Evolutionary conservation across 2,797 vertebrate genomes (phyloP).

Genomic region (Melanitta fusca): DNA sequence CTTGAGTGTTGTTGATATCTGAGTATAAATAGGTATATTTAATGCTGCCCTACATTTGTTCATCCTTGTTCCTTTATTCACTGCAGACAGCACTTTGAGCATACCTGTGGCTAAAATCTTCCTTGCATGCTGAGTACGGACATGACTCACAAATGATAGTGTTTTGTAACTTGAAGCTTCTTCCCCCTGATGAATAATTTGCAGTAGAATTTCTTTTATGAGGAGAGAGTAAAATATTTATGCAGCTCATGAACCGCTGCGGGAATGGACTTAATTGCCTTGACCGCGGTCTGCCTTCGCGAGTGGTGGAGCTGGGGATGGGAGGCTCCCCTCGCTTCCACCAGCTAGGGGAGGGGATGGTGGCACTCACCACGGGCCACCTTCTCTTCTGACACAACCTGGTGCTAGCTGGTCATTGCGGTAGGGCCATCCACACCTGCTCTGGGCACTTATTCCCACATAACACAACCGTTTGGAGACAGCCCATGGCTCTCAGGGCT

Average conservation of each 20-base stretch:
- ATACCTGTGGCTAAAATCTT: not conserved
- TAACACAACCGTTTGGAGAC: fast-evolving
- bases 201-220: not conserved
- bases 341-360: fast-evolving
- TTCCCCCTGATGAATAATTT: not conserved
- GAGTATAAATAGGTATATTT: not conserved
- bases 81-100: not conserved
- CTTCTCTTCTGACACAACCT: not conserved
- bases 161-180: not conserved
- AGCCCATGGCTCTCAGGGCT: fast-evolving
- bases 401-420: not conserved
- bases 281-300: fast-evolving
- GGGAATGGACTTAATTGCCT: not conserved
- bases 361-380: not conserved
- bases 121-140: not conserved
- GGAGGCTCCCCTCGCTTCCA: not conserved
- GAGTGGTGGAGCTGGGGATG: not conserved
- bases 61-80: not conserved
- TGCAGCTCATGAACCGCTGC: not conserved
- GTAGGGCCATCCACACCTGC: not conserved
- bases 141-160: not conserved
- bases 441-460: not conserved
- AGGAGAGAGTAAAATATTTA: not conserved
- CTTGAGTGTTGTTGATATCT: not conserved
- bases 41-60: not conserved